Conservation (phyloP, 2,888 invertebrate species). For the Ophion costatus region DNA sequence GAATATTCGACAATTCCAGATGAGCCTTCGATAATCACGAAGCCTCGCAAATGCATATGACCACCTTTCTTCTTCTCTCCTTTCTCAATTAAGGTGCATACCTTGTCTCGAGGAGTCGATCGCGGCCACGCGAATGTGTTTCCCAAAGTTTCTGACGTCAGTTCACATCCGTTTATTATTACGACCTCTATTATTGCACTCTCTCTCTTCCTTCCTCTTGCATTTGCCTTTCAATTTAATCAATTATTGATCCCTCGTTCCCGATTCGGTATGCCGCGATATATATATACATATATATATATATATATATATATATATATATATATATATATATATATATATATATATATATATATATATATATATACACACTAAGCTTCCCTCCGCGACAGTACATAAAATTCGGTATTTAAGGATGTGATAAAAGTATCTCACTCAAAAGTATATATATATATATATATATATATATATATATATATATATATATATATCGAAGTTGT, state of each 20-base stretch:
- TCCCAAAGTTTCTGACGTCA: constrained; percentile 34
- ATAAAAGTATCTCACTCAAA: constrained; percentile 12
- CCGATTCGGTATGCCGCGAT: constrained; percentile 27
- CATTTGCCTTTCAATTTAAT: constrained; percentile 38
- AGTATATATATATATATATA: background rate
- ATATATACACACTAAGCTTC: too few relatives aligned
- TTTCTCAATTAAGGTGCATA: background rate
- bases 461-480: too few relatives aligned
- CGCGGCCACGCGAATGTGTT: constrained; percentile 7
- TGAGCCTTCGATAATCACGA: too few relatives aligned
- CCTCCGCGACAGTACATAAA: constrained; percentile 16
- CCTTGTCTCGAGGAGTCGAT: background rate
- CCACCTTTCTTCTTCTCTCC: too few relatives aligned
- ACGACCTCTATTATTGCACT: constrained; percentile 41
- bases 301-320: too few relatives aligned
- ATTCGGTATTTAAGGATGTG: constrained; percentile 33
- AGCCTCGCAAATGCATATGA: too few relatives aligned
- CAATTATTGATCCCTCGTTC: constrained; percentile 42
- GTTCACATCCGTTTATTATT: constrained; percentile 47
- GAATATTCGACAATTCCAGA: too few relatives aligned
- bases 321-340: too few relatives aligned
- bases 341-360: too few relatives aligned
- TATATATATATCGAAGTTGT: background rate
- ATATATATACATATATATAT: too few relatives aligned
- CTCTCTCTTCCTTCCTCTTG: background rate